Base-by-base conservation (phyloP, 2,888 invertebrate species). In the Andrena praecox region DNA sequence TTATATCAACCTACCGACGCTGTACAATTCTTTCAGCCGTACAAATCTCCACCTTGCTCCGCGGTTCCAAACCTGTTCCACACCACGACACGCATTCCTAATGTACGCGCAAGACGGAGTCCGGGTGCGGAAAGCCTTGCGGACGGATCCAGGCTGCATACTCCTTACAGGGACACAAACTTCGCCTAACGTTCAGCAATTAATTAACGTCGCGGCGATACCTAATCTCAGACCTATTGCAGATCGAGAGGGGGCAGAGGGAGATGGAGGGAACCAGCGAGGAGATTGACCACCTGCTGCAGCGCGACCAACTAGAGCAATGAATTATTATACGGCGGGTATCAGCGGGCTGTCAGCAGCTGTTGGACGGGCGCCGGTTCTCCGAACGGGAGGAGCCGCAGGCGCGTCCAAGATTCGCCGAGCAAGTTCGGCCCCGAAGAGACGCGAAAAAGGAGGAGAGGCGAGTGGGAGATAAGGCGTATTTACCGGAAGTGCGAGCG, bases 401-500 rank as follows among this genome's bases (percentile, higher is more conserved):
- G 60, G 54, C 68, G n/a, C 27, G 27, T 54, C 35, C 35, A 35
- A 42, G 60, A 73, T 84, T 69, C 62, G 50, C 54, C 56, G 60
- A 16, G 29, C 24, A 83, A 52, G 50, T 69, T 54, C 31, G 35
- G 52, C 52, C n/a, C 42, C 29, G 20, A 31, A 56, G 60, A 52
- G 64, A 20, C 29, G 73, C 71, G 24, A 56, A 16, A 33, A 52
- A 67, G 54, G 50, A 29, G 59, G 59, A 12, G 66, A 42, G 67
- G 60, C 59, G 70, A 29, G 48, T 48, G 67, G 42, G 16, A 68
- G 77, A 84, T 82, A 86, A 82, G 74, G 68, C 66, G 52, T 80
- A 84, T 85, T 85, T 87, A 62, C 81, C 85, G 85, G 87, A 87
- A 87, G 76, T 60, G 81, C 76, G 76, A 79, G 79, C 52, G 68